These are phyloP conservation scores for Heliconius sara DNA, from an alignment of 2,888 invertebrate genomes.

Conservation along the genomic window DNA sequence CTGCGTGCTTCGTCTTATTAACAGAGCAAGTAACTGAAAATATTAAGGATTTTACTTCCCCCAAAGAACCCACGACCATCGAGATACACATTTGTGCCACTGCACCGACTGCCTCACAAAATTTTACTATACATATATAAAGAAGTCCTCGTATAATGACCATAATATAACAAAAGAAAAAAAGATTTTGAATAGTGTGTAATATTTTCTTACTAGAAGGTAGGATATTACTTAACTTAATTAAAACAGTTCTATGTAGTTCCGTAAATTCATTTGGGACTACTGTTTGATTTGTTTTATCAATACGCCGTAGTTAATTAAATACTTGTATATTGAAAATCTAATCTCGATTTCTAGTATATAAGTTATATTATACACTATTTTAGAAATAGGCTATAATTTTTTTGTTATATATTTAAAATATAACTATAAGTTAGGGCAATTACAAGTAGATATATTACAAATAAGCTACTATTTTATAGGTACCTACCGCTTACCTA, in stretches of 20 bases:
- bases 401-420: too few relatives aligned
- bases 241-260: constrained; percentile 7
- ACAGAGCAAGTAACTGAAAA: too few relatives aligned
- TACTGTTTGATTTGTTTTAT: neutral
- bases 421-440: too few relatives aligned
- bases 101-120: too few relatives aligned
- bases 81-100: too few relatives aligned
- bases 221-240: neutral
- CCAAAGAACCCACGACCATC: too few relatives aligned
- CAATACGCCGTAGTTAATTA: neutral
- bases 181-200: neutral
- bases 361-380: neutral
- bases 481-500: neutral
- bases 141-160: too few relatives aligned
- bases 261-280: constrained; percentile 7
- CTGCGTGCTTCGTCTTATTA: too few relatives aligned
- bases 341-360: neutral
- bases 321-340: neutral
- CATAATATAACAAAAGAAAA: neutral
- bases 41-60: too few relatives aligned
- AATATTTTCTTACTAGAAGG: neutral
- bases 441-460: too few relatives aligned
- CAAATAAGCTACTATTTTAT: neutral
- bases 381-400: neutral
- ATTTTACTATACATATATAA: neutral